A percentile compares a stretch with the other conserved stretches of the same genome.
phyloP scores from a whole-genome alignment of 30 jellyfish, hydroid and myxozoan species.

The Nemopilema nomurai region DNA sequence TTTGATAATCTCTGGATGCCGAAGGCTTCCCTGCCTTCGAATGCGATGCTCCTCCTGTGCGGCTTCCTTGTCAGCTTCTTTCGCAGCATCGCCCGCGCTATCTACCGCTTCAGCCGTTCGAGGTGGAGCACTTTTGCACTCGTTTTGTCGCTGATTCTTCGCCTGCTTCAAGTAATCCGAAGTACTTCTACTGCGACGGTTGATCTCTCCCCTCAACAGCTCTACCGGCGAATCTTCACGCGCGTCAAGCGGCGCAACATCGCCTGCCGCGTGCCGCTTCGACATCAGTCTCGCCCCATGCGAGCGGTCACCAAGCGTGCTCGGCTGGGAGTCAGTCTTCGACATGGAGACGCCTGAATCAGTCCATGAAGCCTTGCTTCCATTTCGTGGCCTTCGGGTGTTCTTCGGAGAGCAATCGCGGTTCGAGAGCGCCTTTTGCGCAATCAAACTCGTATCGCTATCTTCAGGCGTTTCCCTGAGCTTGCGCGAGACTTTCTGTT shows the following conservation, averaged over 20 bases:
- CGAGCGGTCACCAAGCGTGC: constrained; percentile 64
- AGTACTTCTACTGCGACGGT: constrained; percentile 36
- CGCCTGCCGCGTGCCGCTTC: background rate
- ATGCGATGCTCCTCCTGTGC: background rate
- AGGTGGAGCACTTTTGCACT: background rate
- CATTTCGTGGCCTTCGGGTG: constrained; percentile 27
- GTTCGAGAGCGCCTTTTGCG: background rate
- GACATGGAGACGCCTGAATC: constrained; percentile 77
- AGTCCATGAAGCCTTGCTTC: constrained; percentile 66
- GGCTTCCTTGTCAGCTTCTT: background rate
- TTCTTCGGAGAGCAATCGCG: constrained; percentile 6
- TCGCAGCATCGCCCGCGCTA: background rate
- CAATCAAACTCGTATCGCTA: background rate
- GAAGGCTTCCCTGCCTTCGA: background rate
- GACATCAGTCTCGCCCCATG: background rate
- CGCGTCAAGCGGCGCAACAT: background rate
- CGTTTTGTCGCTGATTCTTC: background rate
- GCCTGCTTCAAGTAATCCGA: constrained; percentile 10
- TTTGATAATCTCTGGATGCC: constrained; percentile 19
- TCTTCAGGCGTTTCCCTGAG: background rate
- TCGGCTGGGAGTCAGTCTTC: constrained; percentile 74
- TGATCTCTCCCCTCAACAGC: constrained; percentile 38
- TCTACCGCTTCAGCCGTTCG: background rate
- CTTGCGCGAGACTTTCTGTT: constrained; percentile 2
- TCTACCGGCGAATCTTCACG: constrained; percentile 38